Conservation (phyloP, 1,140 invertebrate species). For the Drosophila sp. region DNA sequence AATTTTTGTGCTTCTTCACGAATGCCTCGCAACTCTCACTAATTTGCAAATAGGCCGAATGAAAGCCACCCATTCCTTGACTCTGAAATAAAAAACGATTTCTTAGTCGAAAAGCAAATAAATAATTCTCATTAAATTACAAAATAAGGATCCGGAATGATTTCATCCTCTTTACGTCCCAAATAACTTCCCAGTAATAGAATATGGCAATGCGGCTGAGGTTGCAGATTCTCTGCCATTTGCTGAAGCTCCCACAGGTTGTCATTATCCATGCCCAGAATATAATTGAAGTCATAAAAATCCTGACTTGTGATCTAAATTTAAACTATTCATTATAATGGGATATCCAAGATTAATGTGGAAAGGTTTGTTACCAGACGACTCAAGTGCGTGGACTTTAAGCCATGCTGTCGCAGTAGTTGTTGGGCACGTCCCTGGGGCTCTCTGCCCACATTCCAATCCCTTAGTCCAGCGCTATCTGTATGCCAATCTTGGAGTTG, state of each 20-base stretch:
- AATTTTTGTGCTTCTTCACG: slow-evolving; percentile 28
- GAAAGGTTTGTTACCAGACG: slow-evolving; percentile 84
- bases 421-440: slow-evolving; percentile 90
- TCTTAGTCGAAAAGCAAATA: neutral
- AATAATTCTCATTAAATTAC: slow-evolving; percentile 81
- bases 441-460: slow-evolving; percentile 91
- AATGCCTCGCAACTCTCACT: slow-evolving; percentile 66
- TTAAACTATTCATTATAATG: neutral
- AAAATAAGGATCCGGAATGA: slow-evolving; percentile 95
- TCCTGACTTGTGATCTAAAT: slow-evolving; percentile 88
- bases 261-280: slow-evolving; percentile 94
- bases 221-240: slow-evolving; percentile 84
- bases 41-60: slow-evolving; percentile 61
- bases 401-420: slow-evolving; percentile 86
- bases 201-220: slow-evolving; percentile 87
- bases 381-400: slow-evolving; percentile 87
- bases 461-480: slow-evolving; percentile 93
- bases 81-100: slow-evolving; percentile 36
- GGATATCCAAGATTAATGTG: neutral
- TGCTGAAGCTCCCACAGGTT: slow-evolving; percentile 89
- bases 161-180: slow-evolving; percentile 87
- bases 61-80: slow-evolving; percentile 58
- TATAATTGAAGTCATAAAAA: slow-evolving; percentile 91
- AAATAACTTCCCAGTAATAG: slow-evolving; percentile 91
- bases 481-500: slow-evolving; percentile 89